Evolutionary conservation across 2,888 invertebrate species (phyloP).

Genomic region (Liodrosophila aerea): DNA sequence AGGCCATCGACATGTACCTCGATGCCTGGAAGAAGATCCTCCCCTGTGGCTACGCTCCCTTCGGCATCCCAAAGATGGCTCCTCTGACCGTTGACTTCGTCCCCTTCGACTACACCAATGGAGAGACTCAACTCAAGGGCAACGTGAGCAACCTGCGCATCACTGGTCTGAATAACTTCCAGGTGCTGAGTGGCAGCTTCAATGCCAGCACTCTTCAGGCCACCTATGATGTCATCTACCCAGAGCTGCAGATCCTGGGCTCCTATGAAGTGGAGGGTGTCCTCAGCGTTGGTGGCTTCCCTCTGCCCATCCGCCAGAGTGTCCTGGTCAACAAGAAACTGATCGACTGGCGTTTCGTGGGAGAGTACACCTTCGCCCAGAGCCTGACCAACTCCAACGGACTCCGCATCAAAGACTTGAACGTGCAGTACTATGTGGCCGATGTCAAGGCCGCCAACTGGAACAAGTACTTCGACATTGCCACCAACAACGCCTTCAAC

Average conservation of each 20-base stretch:
- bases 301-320: slow-evolving; percentile 35
- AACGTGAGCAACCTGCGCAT: slow-evolving; percentile 61
- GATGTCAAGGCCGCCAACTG: slow-evolving; percentile 50
- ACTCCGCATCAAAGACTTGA: slow-evolving; percentile 52
- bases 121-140: slow-evolving; percentile 47
- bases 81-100: slow-evolving; percentile 47
- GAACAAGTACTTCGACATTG: slow-evolving; percentile 60
- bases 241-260: slow-evolving; percentile 60
- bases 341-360: slow-evolving; percentile 56
- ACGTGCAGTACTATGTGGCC: slow-evolving; percentile 53
- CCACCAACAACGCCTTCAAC: slow-evolving; percentile 68
- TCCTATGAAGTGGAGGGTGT: slow-evolving; percentile 50
- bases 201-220: slow-evolving; percentile 44
- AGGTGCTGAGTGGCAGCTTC: slow-evolving; percentile 48
- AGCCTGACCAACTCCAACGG: slow-evolving; percentile 44
- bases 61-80: slow-evolving; percentile 61
- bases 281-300: slow-evolving; percentile 41
- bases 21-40: slow-evolving; percentile 59
- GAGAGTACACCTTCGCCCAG: slow-evolving; percentile 41
- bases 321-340: slow-evolving; percentile 57
- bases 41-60: slow-evolving; percentile 66
- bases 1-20: slow-evolving; percentile 48
- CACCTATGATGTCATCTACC: slow-evolving; percentile 59
- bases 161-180: slow-evolving; percentile 58
- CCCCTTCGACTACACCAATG: slow-evolving; percentile 19